Conservation (phyloP, 1,140 invertebrate species). For the Neoseiulus cucumeris region DNA sequence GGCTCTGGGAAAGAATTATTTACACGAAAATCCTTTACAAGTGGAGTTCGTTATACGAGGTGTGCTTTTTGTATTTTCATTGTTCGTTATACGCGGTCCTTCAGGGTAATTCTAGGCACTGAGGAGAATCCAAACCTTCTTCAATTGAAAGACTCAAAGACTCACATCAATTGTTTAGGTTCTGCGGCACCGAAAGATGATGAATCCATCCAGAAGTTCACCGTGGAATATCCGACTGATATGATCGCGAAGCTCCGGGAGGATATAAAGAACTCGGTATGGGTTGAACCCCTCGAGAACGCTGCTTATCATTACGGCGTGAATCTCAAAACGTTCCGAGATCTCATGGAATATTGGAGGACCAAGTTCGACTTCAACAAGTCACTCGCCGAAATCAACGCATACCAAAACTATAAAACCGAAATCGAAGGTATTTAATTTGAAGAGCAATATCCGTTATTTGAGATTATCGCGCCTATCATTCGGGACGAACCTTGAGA, state of each 20-base stretch:
- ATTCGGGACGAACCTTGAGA: slow-evolving; percentile 28
- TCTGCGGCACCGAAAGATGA: neutral
- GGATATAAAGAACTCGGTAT: neutral
- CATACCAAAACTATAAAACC: slow-evolving; percentile 44
- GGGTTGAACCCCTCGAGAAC: slow-evolving; percentile 36
- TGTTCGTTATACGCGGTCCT: too few species aligned
- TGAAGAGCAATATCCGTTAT: slow-evolving; percentile 28
- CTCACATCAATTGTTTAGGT: too few species aligned
- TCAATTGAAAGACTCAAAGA: too few species aligned
- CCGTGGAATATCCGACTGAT: neutral
- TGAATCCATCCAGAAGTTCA: slow-evolving; percentile 9
- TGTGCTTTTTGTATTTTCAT: too few species aligned
- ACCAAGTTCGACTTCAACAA: slow-evolving; percentile 46
- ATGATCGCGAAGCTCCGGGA: neutral
- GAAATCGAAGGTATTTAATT: slow-evolving; percentile 45
- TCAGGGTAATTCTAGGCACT: too few species aligned
- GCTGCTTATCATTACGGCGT: slow-evolving; percentile 52
- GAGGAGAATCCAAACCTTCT: too few species aligned
- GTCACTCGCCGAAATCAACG: slow-evolving; percentile 43
- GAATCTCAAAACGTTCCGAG: slow-evolving; percentile 42
- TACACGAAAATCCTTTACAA: too few species aligned
- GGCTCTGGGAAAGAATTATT: too few species aligned
- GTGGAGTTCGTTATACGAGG: too few species aligned
- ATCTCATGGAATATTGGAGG: slow-evolving; percentile 48
- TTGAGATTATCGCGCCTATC: slow-evolving; percentile 26